Evolutionary conservation across 2,113 vertebrate species (phyloP), one percentile per base, ranked within the genome.

Genomic region (Muscicapa adusta): DNA sequence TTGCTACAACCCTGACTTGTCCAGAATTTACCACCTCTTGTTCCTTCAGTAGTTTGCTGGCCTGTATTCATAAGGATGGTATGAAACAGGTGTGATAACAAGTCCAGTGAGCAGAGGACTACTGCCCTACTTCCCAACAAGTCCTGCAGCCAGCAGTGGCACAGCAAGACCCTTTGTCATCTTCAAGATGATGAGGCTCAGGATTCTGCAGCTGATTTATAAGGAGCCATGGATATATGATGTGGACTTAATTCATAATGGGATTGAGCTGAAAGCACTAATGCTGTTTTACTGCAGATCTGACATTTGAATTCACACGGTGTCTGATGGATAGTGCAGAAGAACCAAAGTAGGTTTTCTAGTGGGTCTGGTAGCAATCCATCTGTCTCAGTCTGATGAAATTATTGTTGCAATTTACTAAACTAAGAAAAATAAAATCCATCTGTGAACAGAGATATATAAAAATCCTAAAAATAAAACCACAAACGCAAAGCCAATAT

Each of bases 241-340:
- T 94, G 79, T 81, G 85, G 89, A 43, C 57, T 94, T 96, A 96
- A 96, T 93, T 92, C 79, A 61, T 74, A 83, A 94, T 84, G 43
- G 91, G 43, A 77, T 63, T 81, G 90, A 94, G 68, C 92, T 86
- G 84, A 91, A 93, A 94, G 67, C 75, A 91, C 68, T 91, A 96
- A 89, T 85, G 75, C 60, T 93, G 34, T 78, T 95, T 95, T 93
- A 90, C 82, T 90, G 88, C 67, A 57, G 72, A 50, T 75, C 61
- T 94, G 78, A 90, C 90, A 94, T 95, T 95, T 90, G 34, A 82
- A 93, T 95, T 92, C 91, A 73, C 93, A 53, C 25, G 0, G 17
- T 61, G 34, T 47, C 68, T 94, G 82, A 95, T 81, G 72, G 61
- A 81, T 83, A 84, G 85, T 40, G 63, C 75, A 80, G 78, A 79